Base-by-base conservation (phyloP, 2,113 vertebrate species). In the Ictalurus furcatus region DNA sequence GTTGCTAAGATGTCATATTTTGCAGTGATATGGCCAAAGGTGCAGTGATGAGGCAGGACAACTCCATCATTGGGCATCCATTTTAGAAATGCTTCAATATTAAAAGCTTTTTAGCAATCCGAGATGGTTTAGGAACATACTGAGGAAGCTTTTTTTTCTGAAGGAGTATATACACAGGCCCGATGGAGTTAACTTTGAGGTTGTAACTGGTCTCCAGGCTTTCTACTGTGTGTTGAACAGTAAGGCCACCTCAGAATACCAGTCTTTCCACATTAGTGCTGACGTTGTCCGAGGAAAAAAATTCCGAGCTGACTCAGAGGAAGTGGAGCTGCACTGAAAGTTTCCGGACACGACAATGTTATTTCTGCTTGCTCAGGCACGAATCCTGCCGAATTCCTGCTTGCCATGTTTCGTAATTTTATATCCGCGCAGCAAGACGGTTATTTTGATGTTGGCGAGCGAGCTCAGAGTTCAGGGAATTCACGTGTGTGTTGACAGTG, bases 291-390 rank as follows among this genome's bases (percentile, higher is more conserved):
- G 52, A 79, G 61, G 71, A 37, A 71, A 87, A 58, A 58, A 82
- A 82, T 81, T 83, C 80, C 56, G 8, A 61, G 58, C 61, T 85
- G 80, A 88, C 65, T 90, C 86, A 87, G 84, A 87, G 90, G 87
- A 90, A 90, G 37, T 52, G 67, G 56, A 76, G 44, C 56, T 76
- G 34, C 34, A 34, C 58, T 11, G 76, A 56, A 37, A 73, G 84
- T 87, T 87, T 85, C 85, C 84, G 37, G 85, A 85, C 44, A 89
- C 23, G 87, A 84, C 58, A 56, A 71, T 80, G 88, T 92, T 92
- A 40, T 90, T 87, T 82, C 84, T 90, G 58, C 67, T 86, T 73
- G 34, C 67, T 91, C 88, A 83, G 63, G 73, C 85, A 61, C 81
- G 78, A 80, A 88, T 63, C 89, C 67, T 83, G 82, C 37, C 40